Percentiles rank a stretch among this genome's conserved stretches.
Conservation (phyloP, 2,113 vertebrate genomes). For the Myocastor coypus region DNA sequence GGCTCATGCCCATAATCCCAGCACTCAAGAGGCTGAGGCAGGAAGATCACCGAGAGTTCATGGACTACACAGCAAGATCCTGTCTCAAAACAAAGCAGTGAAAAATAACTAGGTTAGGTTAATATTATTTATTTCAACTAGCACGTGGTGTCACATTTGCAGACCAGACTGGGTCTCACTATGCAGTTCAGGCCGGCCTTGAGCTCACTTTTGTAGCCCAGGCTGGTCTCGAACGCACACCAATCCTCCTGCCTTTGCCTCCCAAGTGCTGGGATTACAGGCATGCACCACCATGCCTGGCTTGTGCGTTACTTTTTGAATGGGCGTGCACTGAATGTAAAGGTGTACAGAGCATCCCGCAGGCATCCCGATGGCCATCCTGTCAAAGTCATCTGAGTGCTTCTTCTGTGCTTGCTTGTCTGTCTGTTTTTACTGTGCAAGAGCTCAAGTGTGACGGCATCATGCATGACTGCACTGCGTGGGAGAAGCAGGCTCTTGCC, state of each 20-base stretch:
- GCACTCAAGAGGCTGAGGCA: background rate
- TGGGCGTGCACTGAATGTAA: background rate
- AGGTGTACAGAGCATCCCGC: background rate
- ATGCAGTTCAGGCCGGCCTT: no score
- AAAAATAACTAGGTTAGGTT: background rate
- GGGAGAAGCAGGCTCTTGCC: background rate
- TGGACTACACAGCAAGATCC: background rate
- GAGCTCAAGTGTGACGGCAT: background rate
- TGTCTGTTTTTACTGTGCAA: background rate
- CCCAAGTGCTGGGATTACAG: no score
- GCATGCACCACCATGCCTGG: no score
- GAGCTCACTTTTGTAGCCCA: no score
- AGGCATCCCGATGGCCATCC: no score
- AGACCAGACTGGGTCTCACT: no score
- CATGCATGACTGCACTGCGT: background rate
- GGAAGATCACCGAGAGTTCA: background rate
- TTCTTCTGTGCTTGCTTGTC: background rate
- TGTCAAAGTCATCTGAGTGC: background rate
- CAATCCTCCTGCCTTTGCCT: no score
- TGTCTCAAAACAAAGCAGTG: background rate
- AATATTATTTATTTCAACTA: slow-evolving; percentile 6
- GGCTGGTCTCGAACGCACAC: no score
- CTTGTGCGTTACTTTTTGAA: background rate
- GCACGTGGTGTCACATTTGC: no score
- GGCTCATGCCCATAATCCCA: background rate